Evolutionary conservation across 2,113 vertebrate species (phyloP), one percentile per base, ranked within the genome.

Genomic region (Larimichthys polyactis): DNA sequence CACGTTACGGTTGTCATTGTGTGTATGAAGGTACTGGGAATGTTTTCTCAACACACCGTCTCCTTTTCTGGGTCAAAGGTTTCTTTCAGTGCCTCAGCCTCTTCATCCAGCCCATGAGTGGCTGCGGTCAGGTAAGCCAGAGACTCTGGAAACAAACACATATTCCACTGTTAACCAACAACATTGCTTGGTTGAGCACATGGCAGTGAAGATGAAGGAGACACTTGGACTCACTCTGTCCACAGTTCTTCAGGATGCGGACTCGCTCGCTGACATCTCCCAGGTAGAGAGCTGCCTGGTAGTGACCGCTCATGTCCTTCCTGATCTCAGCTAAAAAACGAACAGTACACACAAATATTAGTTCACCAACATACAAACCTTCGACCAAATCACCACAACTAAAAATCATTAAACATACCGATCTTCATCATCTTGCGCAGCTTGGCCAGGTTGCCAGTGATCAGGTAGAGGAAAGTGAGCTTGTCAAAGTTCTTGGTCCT

Each of bases 341-440:
- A 4, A 71, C 2, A 76, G 0, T 32, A 46, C 19, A 71, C 10
- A 58, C 10, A 58, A 3, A 49, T 0, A 55, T 74, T 40, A 43
- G 15, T 22, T 20, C 0, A 91, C 67, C 95, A 10, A 55, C 15
- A 17, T 4, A 17, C 36, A 66, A 67, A 1, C 15, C n/a, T 20
- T 11, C 12, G 24, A 52, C 2, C 2, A 22, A 32, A 20, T 10
- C 12, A 14, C 19, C 19, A 4, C 3, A 1, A n/a, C 1, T 1
- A 40, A 40, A 8, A 7, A 10, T 32, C 36, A 8, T 11, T 58
- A 11, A 12, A n/a, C 49, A 8, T 73, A 99, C 98, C 98, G 2
- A 99, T 99, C 90, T 98, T 99, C 98, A 99, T 99, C 98, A 99
- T 99, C 94, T 99, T 99, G 75, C 97, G 95, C 16, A 99, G 96